Evolutionary conservation across 2,888 invertebrate species (phyloP).

Genomic region (Lithophane socia): DNA sequence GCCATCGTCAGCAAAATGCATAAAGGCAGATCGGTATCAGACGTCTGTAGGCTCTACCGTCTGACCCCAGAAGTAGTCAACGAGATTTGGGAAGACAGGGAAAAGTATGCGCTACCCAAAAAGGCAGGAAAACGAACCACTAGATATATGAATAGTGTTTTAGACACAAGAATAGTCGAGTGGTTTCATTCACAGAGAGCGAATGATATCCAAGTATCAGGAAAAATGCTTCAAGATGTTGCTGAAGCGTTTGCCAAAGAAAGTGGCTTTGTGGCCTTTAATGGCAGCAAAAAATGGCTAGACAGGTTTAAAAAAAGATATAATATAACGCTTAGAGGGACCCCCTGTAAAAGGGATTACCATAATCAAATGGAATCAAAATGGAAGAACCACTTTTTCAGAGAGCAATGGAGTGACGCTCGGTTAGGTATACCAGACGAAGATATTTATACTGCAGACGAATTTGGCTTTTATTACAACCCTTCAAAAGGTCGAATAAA

Average conservation of each 20-base stretch:
- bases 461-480: constrained; percentile 75
- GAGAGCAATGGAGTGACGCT: constrained; percentile 75
- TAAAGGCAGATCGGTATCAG: constrained; percentile 72
- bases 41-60: constrained; percentile 73
- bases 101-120: constrained; percentile 70
- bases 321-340: constrained; percentile 69
- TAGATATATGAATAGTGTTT: constrained; percentile 71
- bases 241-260: constrained; percentile 75
- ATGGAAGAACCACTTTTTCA: constrained; percentile 76
- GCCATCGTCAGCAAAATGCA: constrained; percentile 78
- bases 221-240: constrained; percentile 73
- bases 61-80: constrained; percentile 72
- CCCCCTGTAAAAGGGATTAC: constrained; percentile 66
- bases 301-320: constrained; percentile 76
- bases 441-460: constrained; percentile 76
- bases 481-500: constrained; percentile 75
- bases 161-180: constrained; percentile 71
- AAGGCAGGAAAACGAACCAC: constrained; percentile 66
- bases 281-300: constrained; percentile 77
- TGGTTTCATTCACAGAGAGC: constrained; percentile 72
- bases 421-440: constrained; percentile 71
- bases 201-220: constrained; percentile 69
- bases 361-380: constrained; percentile 70
- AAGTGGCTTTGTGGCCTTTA: constrained; percentile 73
- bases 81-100: constrained; percentile 76